A percentile compares a stretch with the other conserved stretches of the same genome.
Evolutionary conservation across 2,797 vertebrate genomes (phyloP).

Genomic region (Poeciliopsis gracilis): DNA sequence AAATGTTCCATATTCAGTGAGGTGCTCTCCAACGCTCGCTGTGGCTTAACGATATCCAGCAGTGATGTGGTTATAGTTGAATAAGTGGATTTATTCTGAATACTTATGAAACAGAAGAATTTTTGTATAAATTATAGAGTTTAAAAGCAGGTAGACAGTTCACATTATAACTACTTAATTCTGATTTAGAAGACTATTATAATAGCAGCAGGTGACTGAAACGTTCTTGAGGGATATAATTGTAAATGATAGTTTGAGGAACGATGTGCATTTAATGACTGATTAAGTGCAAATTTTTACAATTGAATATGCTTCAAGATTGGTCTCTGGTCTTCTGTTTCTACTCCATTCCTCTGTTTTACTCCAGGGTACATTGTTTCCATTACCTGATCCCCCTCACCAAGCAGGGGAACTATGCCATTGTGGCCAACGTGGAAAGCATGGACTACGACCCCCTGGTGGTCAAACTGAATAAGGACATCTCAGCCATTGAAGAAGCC

Average conservation of each 20-base stretch:
- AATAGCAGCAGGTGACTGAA: conserved; percentile 13
- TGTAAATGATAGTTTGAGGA: background rate
- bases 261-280: conserved; percentile 1
- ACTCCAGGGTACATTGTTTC: conserved; percentile 95
- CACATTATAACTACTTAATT: conserved; percentile 10
- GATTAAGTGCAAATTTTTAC: background rate
- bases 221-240: background rate
- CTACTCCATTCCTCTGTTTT: conserved; percentile 54
- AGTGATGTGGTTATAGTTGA: conserved; percentile 17
- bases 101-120: conserved; percentile 28
- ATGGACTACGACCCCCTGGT: conserved; percentile 99
- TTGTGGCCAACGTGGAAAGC: conserved; percentile 97
- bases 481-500: conserved; percentile 94
- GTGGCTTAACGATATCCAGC: conserved; percentile 24
- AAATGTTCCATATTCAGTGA: conserved; percentile 1
- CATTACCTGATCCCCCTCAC: conserved; percentile 96
- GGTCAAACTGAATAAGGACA: conserved; percentile 97
- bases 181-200: conserved; percentile 16
- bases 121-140: conserved; percentile 34
- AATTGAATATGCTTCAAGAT: conserved; percentile 3
- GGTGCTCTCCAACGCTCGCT: conserved; percentile 2
- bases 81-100: conserved; percentile 21
- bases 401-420: conserved; percentile 97
- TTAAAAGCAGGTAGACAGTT: conserved; percentile 7
- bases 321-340: background rate